Percentiles rank a stretch among this genome's conserved stretches.
These are phyloP conservation scores for Caenorhabditis doughertyi DNA, from an alignment of 2,888 invertebrate species.

Conservation along the genomic window DNA sequence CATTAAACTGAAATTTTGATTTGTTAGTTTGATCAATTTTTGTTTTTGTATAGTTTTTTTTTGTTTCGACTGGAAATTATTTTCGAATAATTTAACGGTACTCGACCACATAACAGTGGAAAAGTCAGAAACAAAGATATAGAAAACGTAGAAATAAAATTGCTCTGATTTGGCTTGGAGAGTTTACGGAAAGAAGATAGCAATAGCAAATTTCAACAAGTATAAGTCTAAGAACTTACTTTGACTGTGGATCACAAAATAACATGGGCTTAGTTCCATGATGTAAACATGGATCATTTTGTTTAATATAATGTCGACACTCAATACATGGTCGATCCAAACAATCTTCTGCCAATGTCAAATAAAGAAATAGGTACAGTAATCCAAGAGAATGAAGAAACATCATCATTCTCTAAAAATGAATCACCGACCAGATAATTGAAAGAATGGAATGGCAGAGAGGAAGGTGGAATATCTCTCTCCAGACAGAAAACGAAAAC, in stretches of 20 bases:
- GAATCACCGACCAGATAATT: conserved; percentile 5
- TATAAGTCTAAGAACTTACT: conserved; percentile 44
- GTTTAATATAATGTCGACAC: conserved; percentile 62
- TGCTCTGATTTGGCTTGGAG: too few relatives aligned
- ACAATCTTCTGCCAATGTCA: conserved; percentile 61
- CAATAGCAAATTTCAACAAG: background rate
- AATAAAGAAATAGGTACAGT: conserved; percentile 43
- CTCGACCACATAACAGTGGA: too few relatives aligned
- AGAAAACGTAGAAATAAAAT: too few relatives aligned
- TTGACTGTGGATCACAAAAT: conserved; percentile 58
- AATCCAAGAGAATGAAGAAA: conserved; percentile 56
- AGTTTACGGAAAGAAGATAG: background rate
- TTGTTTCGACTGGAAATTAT: too few relatives aligned
- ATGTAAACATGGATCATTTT: conserved; percentile 64
- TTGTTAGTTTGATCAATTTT: too few relatives aligned
- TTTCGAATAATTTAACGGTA: too few relatives aligned
- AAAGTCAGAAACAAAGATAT: background rate
- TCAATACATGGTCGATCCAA: conserved; percentile 65
- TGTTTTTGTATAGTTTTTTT: too few relatives aligned
- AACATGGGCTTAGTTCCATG: conserved; percentile 62
- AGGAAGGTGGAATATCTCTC: conserved; percentile 5
- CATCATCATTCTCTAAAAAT: conserved; percentile 45
- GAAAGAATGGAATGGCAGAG: conserved; percentile 40
- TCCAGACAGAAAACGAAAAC: conserved; percentile 35
- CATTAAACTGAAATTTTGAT: conserved; percentile 66